Base-by-base conservation (phyloP, 1,140 invertebrate species). In the Hormaphis cornu region DNA sequence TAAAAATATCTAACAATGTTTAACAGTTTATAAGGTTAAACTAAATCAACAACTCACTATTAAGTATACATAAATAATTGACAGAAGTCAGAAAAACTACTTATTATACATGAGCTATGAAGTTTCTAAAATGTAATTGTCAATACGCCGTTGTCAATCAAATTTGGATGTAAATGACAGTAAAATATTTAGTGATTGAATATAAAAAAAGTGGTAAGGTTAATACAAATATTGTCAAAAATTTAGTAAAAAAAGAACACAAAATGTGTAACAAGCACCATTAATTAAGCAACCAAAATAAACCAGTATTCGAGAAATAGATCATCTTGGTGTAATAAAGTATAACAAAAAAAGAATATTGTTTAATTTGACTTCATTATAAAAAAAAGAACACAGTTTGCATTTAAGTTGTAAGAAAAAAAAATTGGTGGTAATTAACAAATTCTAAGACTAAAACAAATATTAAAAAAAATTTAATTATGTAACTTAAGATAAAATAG, bases 31-130 rank as follows among this genome's bases (percentile, higher is more conserved):
- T 46, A 48, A 48, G 59, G 42, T 63, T 44, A 48, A 56, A 63
- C 59, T 63, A 63, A 46, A 63, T 48, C 26, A 63, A 63, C 40
- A 63, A 63, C 42, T 63, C 59, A 63, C 59, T 48, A 63, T 63
- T 59, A 63, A 46, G 59, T 63, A 63, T 46, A 63, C 59, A 63
- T 63, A 63, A 63, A 63, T 63, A 63, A 63, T 63, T 63, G 59
- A 63, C 59, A 63, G n/a, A 63, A 20, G 28, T 48, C 42, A 63
- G 59, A 63, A 63, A 26, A 63, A 46, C 59, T 63, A 63, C 59
- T 63, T 30, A 44, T 63, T 28, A 44, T 46, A 63, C 20, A 63
- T 63, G 59, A 61, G 59, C 59, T 46, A 63, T 20, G 42, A 63
- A 18, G 22, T 61, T n/a, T 46, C 59, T 63, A 63, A 63, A 63